Evolutionary conservation across 2,888 invertebrate species (phyloP).

Genomic region (Morpho achilles): DNA sequence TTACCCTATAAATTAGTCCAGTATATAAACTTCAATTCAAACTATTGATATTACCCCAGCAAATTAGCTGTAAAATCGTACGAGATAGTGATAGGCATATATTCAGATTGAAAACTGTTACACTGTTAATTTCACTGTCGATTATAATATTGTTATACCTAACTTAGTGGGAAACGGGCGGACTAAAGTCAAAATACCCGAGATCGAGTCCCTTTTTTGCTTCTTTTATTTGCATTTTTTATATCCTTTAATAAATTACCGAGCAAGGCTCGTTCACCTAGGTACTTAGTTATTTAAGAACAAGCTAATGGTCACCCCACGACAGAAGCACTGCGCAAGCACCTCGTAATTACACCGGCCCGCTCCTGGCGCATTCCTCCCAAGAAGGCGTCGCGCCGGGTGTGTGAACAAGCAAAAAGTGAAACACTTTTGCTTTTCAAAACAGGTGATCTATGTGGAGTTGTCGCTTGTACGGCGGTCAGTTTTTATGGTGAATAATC

Average conservation of each 20-base stretch:
- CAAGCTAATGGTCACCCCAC: not conserved
- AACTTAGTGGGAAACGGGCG: too few species aligned
- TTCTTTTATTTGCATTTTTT: too few species aligned
- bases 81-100: too few species aligned
- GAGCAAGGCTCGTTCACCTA: too few species aligned
- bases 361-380: constrained; percentile 21
- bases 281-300: not conserved
- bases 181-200: too few species aligned
- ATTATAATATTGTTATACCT: too few species aligned
- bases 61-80: not conserved
- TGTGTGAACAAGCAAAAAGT: constrained; percentile 12
- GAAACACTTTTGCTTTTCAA: constrained; percentile 15
- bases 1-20: too few species aligned
- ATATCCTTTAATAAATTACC: too few species aligned
- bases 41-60: not conserved
- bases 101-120: too few species aligned
- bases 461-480: not conserved
- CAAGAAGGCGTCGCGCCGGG: constrained; percentile 1
- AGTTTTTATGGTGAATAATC: constrained; percentile 7
- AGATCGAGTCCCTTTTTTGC: too few species aligned
- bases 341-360: constrained; percentile 26
- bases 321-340: constrained; percentile 21
- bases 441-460: constrained; percentile 14
- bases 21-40: too few species aligned
- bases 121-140: too few species aligned